Evolutionary conservation across 2,888 invertebrate genomes (phyloP), one percentile per base, ranked within the genome.

Genomic region (Drosophila nr. perissopoda): DNA sequence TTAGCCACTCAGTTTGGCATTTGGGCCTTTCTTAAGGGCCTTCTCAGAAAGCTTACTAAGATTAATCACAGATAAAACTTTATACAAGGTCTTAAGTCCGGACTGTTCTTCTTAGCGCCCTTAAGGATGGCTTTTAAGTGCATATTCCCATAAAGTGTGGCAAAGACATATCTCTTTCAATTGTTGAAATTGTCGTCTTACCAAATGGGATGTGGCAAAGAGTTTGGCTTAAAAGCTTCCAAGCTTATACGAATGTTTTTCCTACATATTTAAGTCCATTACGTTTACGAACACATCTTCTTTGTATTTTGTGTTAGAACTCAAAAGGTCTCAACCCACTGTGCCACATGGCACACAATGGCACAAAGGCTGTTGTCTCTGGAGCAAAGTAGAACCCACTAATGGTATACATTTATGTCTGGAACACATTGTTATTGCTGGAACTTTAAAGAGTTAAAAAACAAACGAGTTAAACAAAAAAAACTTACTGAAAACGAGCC

Each of bases 361-460:
- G 10, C 58, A 62, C 40, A 71, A 71, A 79, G 74, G 66, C 62
- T 63, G 64, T 53, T 66, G 60, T 60, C 63, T 58, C 48, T 63
- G 52, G 59, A 29, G 56, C 61, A 40, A 7, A 54, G 53, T 64
- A 80, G 80, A 74, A 68, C 48, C 63, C 68, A 61, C 76, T 72
- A 80, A 82, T 82, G 82, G 80, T 62, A 63, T 69, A 70, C 72
- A 66, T 81, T 77, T 80, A 74, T 78, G 72, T 62, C 62, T 69
- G 71, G 53, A 57, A 48, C 57, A 77, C 82, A 88, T 85, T 88
- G 74, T 81, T 73, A 70, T 79, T 75, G 81, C 81, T 71, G 49
- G 49, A 81, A 82, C 81, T 88, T 84, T 76, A 82, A 81, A 82
- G 74, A 79, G 77, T 74, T 81, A 56, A 53, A 61, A 51, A 36